phyloP scores from a whole-genome alignment of 2,113 vertebrate species.

The Lagopus leucura region DNA sequence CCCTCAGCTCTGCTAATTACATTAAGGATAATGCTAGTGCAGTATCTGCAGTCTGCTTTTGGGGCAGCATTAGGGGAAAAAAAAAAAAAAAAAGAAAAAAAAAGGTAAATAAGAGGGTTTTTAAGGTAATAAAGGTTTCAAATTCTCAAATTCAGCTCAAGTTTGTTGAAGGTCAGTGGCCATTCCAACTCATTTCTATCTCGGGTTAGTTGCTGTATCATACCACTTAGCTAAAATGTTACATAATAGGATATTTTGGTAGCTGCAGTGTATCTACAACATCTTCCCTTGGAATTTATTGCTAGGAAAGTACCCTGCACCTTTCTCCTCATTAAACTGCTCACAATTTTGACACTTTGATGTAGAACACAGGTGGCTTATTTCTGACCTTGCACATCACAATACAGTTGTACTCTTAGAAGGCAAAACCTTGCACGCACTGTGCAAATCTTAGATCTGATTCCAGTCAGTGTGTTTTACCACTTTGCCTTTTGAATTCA shows the following conservation, averaged over 20 bases:
- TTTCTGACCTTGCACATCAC: background rate
- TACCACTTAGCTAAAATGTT: constrained; percentile 48
- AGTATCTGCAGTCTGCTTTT: background rate
- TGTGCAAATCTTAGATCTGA: constrained; percentile 12
- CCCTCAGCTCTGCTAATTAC: background rate
- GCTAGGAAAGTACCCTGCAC: background rate
- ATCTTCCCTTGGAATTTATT: background rate
- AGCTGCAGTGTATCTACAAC: background rate
- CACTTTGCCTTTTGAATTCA: background rate
- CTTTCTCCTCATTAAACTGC: background rate
- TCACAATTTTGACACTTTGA: background rate
- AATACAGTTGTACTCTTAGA: background rate
- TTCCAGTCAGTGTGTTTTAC: background rate
- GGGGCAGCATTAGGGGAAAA: background rate
- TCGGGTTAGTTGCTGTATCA: constrained; percentile 58
- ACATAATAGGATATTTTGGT: constrained; percentile 56
- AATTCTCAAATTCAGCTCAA: background rate
- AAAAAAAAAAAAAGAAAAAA: background rate
- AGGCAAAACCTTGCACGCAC: background rate
- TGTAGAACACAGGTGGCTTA: background rate
- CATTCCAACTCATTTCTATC: background rate
- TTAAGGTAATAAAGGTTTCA: fast-evolving
- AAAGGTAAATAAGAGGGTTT: fast-evolving
- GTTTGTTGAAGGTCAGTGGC: background rate
- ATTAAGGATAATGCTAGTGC: background rate